Evolutionary conservation across 2,797 vertebrate genomes (phyloP).

Genomic region (Enteromius trimaculatus): DNA sequence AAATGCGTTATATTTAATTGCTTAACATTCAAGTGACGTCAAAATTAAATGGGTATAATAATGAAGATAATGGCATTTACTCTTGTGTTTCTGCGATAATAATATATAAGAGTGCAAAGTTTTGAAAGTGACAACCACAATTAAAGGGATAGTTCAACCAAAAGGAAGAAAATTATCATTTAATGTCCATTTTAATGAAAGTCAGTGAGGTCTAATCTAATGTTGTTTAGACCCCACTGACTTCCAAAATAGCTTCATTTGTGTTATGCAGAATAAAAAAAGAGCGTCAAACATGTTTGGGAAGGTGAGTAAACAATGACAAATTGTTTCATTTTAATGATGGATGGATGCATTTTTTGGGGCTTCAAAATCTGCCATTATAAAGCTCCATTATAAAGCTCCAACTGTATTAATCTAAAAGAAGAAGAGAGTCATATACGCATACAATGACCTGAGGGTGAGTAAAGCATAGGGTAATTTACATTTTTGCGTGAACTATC

Average conservation of each 20-base stretch:
- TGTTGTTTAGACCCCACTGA: background rate
- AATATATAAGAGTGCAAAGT: background rate
- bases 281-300: background rate
- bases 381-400: background rate
- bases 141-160: background rate
- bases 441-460: background rate
- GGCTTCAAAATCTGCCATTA: background rate
- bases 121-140: background rate
- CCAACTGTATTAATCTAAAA: background rate
- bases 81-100: background rate
- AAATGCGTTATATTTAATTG: background rate
- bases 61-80: background rate
- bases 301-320: background rate
- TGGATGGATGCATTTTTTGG: background rate
- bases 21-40: background rate
- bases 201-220: background rate
- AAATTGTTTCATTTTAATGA: background rate
- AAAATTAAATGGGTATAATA: background rate
- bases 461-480: background rate
- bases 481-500: background rate
- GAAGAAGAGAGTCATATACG: background rate
- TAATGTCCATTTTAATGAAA: background rate
- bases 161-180: background rate
- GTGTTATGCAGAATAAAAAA: no score
- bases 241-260: background rate